Percentiles rank a stretch among this genome's conserved stretches.
Conservation (phyloP, 2,113 vertebrate genomes). For the Callipepla squamata region DNA sequence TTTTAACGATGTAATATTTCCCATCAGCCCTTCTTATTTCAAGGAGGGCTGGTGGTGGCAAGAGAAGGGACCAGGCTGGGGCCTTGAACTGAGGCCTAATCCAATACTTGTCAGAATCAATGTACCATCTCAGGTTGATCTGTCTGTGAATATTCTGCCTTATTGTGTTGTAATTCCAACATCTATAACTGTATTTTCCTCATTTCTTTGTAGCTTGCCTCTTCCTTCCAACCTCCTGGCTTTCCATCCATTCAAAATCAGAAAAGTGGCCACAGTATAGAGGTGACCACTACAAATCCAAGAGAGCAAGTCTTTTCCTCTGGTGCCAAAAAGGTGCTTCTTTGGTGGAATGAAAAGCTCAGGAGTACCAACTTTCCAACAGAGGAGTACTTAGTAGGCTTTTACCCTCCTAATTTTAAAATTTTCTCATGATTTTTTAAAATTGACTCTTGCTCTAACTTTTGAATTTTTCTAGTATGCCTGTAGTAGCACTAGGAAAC, state of each 20-base stretch:
- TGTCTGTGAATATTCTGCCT: neutral
- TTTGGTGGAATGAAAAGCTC: neutral
- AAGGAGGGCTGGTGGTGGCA: neutral
- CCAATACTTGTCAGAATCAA: rapidly evolving
- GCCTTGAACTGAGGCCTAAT: neutral
- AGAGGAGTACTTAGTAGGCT: too few relatives aligned
- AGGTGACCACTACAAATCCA: neutral
- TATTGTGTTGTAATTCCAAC: rapidly evolving
- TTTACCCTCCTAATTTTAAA: neutral
- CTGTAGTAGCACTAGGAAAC: neutral
- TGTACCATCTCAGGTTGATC: neutral
- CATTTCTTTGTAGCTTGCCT: neutral
- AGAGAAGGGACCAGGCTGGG: neutral
- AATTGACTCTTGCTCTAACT: too few relatives aligned
- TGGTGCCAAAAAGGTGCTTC: neutral
- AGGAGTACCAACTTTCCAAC: neutral
- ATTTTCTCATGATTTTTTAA: neutral
- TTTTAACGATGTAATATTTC: neutral
- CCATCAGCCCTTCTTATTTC: neutral
- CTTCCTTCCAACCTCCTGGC: neutral
- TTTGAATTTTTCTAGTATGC: neutral
- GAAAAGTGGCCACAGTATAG: neutral
- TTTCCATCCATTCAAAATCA: neutral
- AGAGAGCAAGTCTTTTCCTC: rapidly evolving
- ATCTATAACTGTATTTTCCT: neutral